Conservation (phyloP, 2,113 vertebrate genomes). For the Alligator mississippiensis region DNA sequence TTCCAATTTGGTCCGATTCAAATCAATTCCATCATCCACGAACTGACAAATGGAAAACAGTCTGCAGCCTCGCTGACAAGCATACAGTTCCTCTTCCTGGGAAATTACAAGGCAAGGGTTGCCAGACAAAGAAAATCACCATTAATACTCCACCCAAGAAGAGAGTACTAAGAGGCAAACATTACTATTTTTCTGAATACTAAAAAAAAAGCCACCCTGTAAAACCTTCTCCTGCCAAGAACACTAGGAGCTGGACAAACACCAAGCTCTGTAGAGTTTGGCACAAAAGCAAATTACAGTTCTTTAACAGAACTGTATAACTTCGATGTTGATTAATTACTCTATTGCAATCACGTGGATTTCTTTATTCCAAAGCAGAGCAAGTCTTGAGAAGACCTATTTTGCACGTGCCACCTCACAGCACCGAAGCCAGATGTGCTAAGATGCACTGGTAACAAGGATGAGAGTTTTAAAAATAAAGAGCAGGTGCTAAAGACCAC, state of each 20-base stretch:
- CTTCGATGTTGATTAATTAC: not conserved
- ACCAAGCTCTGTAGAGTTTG: not conserved
- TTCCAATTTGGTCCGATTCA: constrained; percentile 93
- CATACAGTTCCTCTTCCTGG: constrained; percentile 94
- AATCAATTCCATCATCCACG: constrained; percentile 90
- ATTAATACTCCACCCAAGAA: not conserved
- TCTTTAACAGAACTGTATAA: not conserved
- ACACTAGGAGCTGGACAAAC: not conserved
- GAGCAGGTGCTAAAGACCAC: not conserved
- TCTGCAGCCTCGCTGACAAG: constrained; percentile 96
- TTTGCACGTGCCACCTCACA: not conserved
- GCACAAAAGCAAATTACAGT: not conserved
- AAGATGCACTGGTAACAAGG: not conserved
- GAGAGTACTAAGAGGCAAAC: constrained; percentile 22
- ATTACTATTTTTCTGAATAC: not conserved
- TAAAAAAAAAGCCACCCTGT: not conserved
- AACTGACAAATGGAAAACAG: constrained; percentile 99
- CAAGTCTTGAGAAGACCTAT: not conserved
- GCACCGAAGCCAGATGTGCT: not conserved
- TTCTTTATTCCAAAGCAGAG: not conserved
- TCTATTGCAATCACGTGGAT: not conserved
- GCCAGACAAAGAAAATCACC: not conserved
- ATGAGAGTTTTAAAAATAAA: not conserved
- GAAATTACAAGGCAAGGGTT: constrained; percentile 63
- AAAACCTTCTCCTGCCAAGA: not conserved